phyloP scores from a whole-genome alignment of 2,113 vertebrate genomes.

The Oreochromis tanganicae region DNA sequence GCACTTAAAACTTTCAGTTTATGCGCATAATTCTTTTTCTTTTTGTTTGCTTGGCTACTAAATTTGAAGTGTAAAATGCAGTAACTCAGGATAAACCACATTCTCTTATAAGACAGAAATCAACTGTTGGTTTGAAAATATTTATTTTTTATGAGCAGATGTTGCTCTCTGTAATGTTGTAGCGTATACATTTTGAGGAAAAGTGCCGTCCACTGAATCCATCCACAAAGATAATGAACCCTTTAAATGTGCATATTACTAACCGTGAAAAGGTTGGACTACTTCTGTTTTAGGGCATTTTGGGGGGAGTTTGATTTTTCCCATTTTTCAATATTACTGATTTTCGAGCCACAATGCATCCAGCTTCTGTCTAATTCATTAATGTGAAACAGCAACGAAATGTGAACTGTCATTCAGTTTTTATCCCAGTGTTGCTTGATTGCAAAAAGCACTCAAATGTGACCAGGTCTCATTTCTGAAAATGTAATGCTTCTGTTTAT shows the following conservation, averaged over 20 bases:
- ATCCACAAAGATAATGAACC: slow-evolving; percentile 3
- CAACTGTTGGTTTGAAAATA: background rate
- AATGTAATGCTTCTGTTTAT: background rate
- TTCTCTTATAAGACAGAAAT: background rate
- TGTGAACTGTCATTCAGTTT: slow-evolving; percentile 48
- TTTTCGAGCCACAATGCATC: slow-evolving; percentile 29
- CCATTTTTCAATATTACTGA: background rate
- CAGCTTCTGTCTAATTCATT: slow-evolving; percentile 26
- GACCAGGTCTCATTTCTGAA: slow-evolving; percentile 1
- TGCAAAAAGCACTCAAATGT: slow-evolving; percentile 18
- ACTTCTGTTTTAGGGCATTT: slow-evolving; percentile 25
- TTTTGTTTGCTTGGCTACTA: background rate
- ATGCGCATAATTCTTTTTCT: background rate
- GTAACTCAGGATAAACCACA: slow-evolving; percentile 47
- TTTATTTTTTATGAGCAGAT: slow-evolving; percentile 4
- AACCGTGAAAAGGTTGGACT: background rate
- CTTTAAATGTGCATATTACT: slow-evolving; percentile 39
- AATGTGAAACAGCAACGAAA: slow-evolving; percentile 56
- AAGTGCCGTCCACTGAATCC: slow-evolving; percentile 34
- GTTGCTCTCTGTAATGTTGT: background rate
- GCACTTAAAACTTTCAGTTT: background rate
- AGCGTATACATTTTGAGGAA: slow-evolving; percentile 17
- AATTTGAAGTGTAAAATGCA: slow-evolving; percentile 41
- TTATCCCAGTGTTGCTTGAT: slow-evolving; percentile 1
- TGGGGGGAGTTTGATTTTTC: background rate